Evolutionary conservation across 2,113 vertebrate genomes (phyloP).

Genomic region (Fulmarus glacialis): DNA sequence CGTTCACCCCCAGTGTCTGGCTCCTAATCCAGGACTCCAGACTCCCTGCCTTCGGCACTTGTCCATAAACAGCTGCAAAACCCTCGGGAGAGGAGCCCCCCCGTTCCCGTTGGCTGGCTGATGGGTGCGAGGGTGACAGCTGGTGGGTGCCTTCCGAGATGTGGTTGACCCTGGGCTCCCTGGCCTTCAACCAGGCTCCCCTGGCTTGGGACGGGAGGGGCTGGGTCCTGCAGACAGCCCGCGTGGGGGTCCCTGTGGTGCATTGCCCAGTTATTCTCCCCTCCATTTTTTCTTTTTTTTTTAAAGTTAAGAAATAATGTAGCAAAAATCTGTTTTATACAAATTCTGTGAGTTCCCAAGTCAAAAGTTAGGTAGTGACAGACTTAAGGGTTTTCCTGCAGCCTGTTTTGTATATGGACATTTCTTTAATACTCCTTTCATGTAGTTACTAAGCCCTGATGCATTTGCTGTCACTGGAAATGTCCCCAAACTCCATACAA

Average conservation of each 20-base stretch:
- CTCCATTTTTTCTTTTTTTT: no score
- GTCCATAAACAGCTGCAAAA: not conserved
- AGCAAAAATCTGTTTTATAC: not conserved
- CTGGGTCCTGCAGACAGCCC: not conserved
- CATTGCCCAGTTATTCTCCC: not conserved
- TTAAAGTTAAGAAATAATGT: not conserved
- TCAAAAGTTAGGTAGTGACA: not conserved
- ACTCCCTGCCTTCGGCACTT: not conserved
- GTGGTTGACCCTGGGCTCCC: not conserved
- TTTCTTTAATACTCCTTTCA: not conserved
- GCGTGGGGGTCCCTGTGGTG: not conserved
- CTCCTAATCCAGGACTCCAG: not conserved
- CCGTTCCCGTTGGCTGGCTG: rapidly evolving
- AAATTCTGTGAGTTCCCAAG: not conserved
- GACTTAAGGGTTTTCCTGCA: not conserved
- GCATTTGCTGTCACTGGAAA: not conserved
- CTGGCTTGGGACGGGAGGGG: not conserved
- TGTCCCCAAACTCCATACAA: not conserved
- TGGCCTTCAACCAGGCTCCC: not conserved
- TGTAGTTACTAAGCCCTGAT: not conserved
- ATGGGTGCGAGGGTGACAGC: rapidly evolving
- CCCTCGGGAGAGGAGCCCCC: not conserved
- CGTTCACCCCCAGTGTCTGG: rapidly evolving
- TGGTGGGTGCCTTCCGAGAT: not conserved
- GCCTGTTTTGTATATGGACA: not conserved